These are phyloP conservation scores for Chaetodon trifascialis DNA, from an alignment of 2,113 vertebrate genomes.

Conservation along the genomic window DNA sequence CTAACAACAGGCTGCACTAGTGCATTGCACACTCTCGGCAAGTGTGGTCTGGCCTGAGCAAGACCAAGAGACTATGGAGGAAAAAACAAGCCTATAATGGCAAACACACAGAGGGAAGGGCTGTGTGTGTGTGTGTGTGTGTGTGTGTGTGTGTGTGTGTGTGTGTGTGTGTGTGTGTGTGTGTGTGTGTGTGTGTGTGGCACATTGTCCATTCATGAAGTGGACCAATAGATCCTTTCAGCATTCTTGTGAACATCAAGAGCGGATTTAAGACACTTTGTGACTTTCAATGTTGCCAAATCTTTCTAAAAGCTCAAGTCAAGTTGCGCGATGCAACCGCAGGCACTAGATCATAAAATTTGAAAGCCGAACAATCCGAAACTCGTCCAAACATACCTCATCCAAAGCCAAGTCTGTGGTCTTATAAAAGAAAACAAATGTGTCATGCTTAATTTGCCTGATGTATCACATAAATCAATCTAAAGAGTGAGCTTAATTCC, in stretches of 20 bases:
- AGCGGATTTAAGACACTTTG: constrained; percentile 31
- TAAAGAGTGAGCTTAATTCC: not conserved
- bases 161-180: constrained; percentile 18
- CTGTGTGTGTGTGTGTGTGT: constrained; percentile 26
- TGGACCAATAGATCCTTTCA: constrained; percentile 47
- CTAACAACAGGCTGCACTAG: constrained; percentile 68
- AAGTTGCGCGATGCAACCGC: not conserved
- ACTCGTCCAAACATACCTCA: not conserved
- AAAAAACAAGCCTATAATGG: constrained; percentile 59
- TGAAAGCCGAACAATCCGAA: not conserved
- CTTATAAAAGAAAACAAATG: constrained; percentile 5
- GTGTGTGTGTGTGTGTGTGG: constrained; percentile 24
- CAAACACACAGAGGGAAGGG: constrained; percentile 59
- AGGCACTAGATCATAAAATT: not conserved
- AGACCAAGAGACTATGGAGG: constrained; percentile 58
- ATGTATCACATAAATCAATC: not conserved
- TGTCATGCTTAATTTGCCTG: not conserved
- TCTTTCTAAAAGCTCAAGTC: not conserved
- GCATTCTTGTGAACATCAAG: constrained; percentile 27
- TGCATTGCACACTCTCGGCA: constrained; percentile 51
- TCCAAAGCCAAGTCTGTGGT: not conserved
- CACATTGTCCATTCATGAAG: constrained; percentile 58
- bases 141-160: constrained; percentile 16
- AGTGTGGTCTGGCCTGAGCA: constrained; percentile 69
- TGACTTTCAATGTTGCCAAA: constrained; percentile 24